These are phyloP conservation scores for Tetheella fluctuosa DNA, from an alignment of 2,888 invertebrate species.

Conservation along the genomic window DNA sequence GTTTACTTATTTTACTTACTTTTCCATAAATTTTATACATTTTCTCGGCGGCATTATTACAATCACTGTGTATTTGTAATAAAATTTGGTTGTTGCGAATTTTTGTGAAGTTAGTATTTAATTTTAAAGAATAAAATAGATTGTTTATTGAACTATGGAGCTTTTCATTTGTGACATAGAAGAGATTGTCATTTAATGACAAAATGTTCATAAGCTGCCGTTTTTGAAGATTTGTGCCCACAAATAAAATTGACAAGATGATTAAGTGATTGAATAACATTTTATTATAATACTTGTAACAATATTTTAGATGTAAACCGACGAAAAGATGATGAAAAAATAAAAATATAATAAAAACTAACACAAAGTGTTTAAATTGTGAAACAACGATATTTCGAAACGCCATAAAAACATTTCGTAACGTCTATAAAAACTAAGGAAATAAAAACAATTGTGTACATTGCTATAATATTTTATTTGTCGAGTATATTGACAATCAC, in stretches of 20 bases:
- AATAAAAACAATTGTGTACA: neutral
- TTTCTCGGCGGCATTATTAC: slow-evolving; percentile 39
- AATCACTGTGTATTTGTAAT: slow-evolving; percentile 42
- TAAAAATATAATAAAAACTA: neutral
- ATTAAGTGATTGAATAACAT: slow-evolving; percentile 16
- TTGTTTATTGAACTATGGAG: slow-evolving; percentile 42
- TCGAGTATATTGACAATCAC: neutral
- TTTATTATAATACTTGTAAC: slow-evolving; percentile 1
- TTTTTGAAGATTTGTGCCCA: slow-evolving; percentile 25
- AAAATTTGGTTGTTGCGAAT: slow-evolving; percentile 33
- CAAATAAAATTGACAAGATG: slow-evolving; percentile 22
- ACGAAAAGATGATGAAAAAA: neutral
- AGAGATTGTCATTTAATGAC: slow-evolving; percentile 31
- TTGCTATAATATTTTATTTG: slow-evolving; percentile 4
- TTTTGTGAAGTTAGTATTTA: slow-evolving; percentile 31
- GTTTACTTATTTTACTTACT: slow-evolving; percentile 26
- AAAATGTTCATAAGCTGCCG: slow-evolving; percentile 21
- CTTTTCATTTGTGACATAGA: slow-evolving; percentile 31
- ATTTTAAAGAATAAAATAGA: slow-evolving; percentile 41
- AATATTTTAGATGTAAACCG: neutral
- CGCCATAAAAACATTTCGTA: neutral
- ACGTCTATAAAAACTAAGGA: slow-evolving; percentile 8
- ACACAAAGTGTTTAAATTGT: neutral
- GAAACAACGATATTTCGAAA: neutral
- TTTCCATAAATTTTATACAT: slow-evolving; percentile 35